phyloP scores from a whole-genome alignment of 2,888 invertebrate genomes.

The Ferrisia virgata region DNA sequence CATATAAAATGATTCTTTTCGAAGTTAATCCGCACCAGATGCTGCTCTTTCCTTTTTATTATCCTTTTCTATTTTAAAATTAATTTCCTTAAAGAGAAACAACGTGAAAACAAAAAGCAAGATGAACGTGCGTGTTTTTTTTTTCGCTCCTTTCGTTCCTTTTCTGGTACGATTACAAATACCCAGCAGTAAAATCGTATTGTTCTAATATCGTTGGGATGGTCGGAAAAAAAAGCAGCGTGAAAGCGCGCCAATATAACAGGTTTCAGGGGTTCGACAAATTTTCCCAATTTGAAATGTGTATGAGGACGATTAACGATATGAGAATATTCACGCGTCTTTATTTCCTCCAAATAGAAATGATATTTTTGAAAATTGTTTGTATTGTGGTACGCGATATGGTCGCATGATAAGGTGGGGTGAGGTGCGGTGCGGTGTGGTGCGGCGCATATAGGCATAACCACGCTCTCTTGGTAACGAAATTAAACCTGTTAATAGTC shows the following conservation, averaged over 20 bases:
- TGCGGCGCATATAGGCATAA: background rate
- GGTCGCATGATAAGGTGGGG: background rate
- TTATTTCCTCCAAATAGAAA: background rate
- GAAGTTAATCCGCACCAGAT: constrained; percentile 6
- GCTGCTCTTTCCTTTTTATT: background rate
- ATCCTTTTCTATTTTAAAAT: background rate
- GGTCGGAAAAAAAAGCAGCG: background rate
- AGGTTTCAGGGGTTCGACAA: background rate
- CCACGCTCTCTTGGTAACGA: constrained; percentile 9
- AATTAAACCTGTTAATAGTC: constrained; percentile 38
- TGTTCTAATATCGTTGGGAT: background rate
- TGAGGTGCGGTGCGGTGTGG: no score
- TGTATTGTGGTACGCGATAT: background rate
- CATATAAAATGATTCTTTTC: background rate
- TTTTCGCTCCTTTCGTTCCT: background rate
- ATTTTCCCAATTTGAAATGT: background rate
- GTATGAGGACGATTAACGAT: background rate
- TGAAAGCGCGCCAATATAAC: background rate
- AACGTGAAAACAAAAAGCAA: background rate
- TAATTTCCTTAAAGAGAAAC: background rate
- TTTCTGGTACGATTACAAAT: no score
- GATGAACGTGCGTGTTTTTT: background rate
- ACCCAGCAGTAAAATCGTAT: background rate
- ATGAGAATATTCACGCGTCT: background rate
- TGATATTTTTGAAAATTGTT: background rate